Evolutionary conservation across 2,113 vertebrate species (phyloP), one percentile per base, ranked within the genome.

Genomic region (Coptodon bakossiorum): DNA sequence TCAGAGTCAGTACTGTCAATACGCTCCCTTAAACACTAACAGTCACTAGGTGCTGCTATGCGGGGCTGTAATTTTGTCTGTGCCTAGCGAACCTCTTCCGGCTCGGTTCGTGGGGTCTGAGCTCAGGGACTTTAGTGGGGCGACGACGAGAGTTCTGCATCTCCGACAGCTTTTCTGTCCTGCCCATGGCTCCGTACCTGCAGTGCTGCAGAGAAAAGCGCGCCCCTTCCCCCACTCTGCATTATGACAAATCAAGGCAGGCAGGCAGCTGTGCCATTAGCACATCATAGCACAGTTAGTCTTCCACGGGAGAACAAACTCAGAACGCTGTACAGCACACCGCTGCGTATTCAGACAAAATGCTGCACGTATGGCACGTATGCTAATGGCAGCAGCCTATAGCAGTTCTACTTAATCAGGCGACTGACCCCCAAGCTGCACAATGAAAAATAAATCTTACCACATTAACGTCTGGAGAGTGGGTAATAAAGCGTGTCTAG

Each of bases 201-300:
- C 97, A 97, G 95, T 97, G 96, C 97, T 96, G 97, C 97, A 97
- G 97, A 96, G 95, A 95, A 95, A 93, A 89, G 90, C 73, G 93
- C 94, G 88, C 92, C 95, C 95, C 95, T 95, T 95, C 96, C 96
- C 95, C 96, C 96, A 96, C 96, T 96, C 97, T 97, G 97, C 97
- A 97, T 97, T 97, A 97, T 97, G 97, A 97, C 97, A 97, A 97
- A 97, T 97, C 96, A 97, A 97, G 96, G 96, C 95, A 96, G 95
- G 96, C 96, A 95, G 94, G 96, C 96, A 96, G 96, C 96, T 95
- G 95, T 96, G 93, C 96, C 95, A 95, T 95, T 95, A 96, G 95
- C 94, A 95, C 93, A 96, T 95, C 95, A 95, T 90, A 95, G 95
- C 93, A 93, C 91, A 90, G 90, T 66, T 86, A 94, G 92, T 92